A percentile compares a stretch with the other conserved stretches of the same genome.
Evolutionary conservation across 2,797 vertebrate genomes (phyloP).

Genomic region (Schizothorax lantsangensis): DNA sequence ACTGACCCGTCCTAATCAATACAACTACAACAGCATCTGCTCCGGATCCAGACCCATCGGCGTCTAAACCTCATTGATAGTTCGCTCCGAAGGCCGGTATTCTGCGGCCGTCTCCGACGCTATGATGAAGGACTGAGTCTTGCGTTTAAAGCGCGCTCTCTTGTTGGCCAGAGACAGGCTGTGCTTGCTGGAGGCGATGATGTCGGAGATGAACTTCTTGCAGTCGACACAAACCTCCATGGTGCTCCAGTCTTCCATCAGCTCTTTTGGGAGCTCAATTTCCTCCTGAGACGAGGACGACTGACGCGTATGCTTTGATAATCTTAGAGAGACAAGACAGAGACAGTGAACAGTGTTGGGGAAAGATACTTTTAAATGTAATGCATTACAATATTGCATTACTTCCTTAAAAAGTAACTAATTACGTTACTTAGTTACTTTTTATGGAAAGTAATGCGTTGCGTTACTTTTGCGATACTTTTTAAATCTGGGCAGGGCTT

Average conservation of each 20-base stretch:
- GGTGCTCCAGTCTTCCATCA: slow-evolving; percentile 97
- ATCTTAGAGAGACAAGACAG: slow-evolving; percentile 69
- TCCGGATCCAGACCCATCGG: slow-evolving; percentile 58
- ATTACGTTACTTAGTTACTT: no score
- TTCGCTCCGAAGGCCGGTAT: slow-evolving; percentile 92
- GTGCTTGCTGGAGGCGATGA: slow-evolving; percentile 94
- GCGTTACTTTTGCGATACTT: no score
- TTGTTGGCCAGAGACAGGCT: slow-evolving; percentile 96
- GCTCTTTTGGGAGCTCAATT: slow-evolving; percentile 88
- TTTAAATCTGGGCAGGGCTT: no score
- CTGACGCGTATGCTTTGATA: slow-evolving; percentile 82
- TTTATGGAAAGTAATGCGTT: no score
- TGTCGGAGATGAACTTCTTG: slow-evolving; percentile 97
- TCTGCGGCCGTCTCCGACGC: slow-evolving; percentile 84
- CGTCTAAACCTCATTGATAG: slow-evolving; percentile 92
- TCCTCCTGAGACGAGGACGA: slow-evolving; percentile 85
- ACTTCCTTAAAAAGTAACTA: no score
- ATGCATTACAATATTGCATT: neutral
- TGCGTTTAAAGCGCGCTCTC: slow-evolving; percentile 93
- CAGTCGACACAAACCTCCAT: slow-evolving; percentile 99
- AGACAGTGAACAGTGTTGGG: neutral
- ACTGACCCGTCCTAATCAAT: neutral
- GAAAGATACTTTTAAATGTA: no score
- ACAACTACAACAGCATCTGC: neutral
- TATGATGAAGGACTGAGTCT: slow-evolving; percentile 96